Base-by-base conservation (phyloP, 2,888 invertebrate species). In the Macropis europaea region DNA sequence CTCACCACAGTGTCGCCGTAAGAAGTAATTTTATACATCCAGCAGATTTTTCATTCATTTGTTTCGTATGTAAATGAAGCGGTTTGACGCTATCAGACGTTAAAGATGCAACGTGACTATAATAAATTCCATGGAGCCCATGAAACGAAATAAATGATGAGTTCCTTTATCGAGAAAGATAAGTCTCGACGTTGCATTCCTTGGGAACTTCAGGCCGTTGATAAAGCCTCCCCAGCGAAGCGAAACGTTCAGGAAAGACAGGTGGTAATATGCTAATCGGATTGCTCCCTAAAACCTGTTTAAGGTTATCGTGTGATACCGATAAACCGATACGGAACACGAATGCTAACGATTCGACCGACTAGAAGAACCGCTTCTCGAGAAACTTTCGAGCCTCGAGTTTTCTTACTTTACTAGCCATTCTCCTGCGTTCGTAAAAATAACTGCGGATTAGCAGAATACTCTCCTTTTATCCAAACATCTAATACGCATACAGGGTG, bases 201-300 rank as follows among this genome's bases (percentile, higher is more conserved):
- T 30, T 19, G 64, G 43, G 30, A 45, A 43, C 53, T 64, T 59
- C 56, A 56, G 19, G 34, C 43, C 54, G 47, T 59, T 61, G 61
- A 73, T 69, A 68, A 59, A 52, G 45, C 45, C 42, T 43, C 50
- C 60, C 53, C 30, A 50, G 40, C 36, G 40, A 22, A 36, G 52
- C 48, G 61, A 57, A 53, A 50, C 53, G 34, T 54, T 40, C 28
- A 11, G 63, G 32, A 45, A 60, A 40, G 72, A 69, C 81, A 81
- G 81, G 75, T 76, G 79, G 79, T 81, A 76, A 73, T 79, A 81
- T 79, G 79, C 69, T 81, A 79, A 79, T 79, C 70, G 42, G 52
- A 45, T 48, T 47, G 45, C 40, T 57, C 56, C 50, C 56, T 67
- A 61, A n/a, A 81, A 79, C 81, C 79, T 75, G 79, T 81, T 81